phyloP scores from a whole-genome alignment of 2,888 invertebrate species.

The Willowsia nigromaculata region DNA sequence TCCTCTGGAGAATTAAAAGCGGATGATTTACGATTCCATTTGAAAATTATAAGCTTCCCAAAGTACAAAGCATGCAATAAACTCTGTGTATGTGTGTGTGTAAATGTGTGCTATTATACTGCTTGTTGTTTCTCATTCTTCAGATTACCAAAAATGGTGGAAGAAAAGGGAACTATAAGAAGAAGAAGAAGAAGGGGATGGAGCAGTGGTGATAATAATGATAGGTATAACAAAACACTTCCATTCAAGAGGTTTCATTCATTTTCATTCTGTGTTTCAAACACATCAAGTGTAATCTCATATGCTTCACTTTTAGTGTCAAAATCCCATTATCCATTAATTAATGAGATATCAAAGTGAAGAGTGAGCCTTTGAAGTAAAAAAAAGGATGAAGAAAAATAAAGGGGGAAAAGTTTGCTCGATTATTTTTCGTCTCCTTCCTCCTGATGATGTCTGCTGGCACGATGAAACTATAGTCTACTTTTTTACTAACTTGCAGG shows the following conservation, averaged over 20 bases:
- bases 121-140: not conserved
- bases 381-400: not conserved
- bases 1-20: not conserved
- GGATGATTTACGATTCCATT: constrained; percentile 59
- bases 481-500: too few species aligned
- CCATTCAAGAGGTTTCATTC: constrained; percentile 2
- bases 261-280: constrained; percentile 12
- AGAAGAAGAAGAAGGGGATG: not conserved
- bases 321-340: constrained; percentile 61
- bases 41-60: constrained; percentile 43
- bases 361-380: constrained; percentile 16
- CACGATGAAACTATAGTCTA: too few species aligned
- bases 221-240: not conserved
- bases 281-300: constrained; percentile 42
- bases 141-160: not conserved
- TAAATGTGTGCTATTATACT: too few species aligned
- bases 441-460: too few species aligned
- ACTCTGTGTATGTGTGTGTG: not conserved
- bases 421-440: not conserved
- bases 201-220: not conserved
- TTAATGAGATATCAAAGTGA: constrained; percentile 59
- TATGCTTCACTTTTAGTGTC: constrained; percentile 38
- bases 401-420: constrained; percentile 29
- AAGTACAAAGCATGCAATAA: constrained; percentile 20
- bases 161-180: not conserved